Evolutionary conservation across 2,113 vertebrate genomes (phyloP).

Genomic region (Microcebus lehilahytsara): DNA sequence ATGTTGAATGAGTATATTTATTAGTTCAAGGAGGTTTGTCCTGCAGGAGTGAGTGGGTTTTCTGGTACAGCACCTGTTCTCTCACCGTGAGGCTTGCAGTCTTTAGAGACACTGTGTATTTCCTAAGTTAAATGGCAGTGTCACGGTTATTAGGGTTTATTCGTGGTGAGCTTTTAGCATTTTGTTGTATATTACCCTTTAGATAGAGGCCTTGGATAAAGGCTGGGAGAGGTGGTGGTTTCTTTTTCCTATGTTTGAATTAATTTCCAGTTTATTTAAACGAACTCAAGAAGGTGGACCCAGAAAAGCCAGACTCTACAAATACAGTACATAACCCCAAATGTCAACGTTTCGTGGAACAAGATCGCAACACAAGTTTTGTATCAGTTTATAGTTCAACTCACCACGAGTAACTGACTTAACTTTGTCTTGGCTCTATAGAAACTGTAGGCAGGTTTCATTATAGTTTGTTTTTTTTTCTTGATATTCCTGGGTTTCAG

Average conservation of each 20-base stretch:
- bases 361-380: conserved; percentile 39
- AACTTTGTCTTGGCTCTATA: conserved; percentile 42
- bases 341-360: background rate
- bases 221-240: background rate
- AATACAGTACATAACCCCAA: background rate
- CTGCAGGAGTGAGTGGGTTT: conserved; percentile 26
- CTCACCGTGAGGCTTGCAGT: background rate
- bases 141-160: conserved; percentile 32
- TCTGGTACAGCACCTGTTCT: conserved; percentile 67
- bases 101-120: conserved; percentile 10
- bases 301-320: conserved; percentile 11
- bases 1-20: conserved; percentile 14
- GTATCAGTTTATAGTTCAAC: conserved; percentile 24
- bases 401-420: conserved; percentile 27
- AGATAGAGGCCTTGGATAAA: conserved; percentile 45
- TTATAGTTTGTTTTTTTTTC: background rate
- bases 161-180: background rate
- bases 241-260: background rate
- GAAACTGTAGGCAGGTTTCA: conserved; percentile 36
- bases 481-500: background rate
- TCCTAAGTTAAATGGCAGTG: conserved; percentile 55
- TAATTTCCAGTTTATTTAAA: conserved; percentile 29
- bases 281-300: background rate
- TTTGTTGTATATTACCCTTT: background rate
- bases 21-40: conserved; percentile 9